phyloP scores from a whole-genome alignment of 1,140 invertebrate species.

The Drosophila truncata region DNA sequence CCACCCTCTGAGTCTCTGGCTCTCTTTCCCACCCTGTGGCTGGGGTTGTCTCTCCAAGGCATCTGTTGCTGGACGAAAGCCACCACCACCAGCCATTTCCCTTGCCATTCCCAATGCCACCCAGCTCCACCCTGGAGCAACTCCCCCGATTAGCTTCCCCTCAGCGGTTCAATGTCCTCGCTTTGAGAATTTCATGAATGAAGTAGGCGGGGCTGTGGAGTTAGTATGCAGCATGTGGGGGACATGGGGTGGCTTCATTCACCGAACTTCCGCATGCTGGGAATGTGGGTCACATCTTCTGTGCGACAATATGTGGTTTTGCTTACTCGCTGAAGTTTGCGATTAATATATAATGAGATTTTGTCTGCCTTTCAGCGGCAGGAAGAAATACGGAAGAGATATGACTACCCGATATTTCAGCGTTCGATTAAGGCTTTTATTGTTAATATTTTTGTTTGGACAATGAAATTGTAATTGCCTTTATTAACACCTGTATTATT shows the following conservation, averaged over 20 bases:
- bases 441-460: background rate
- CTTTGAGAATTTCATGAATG: slow-evolving; percentile 72
- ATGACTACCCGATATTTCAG: background rate
- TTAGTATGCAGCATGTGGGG: slow-evolving; percentile 4
- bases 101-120: background rate
- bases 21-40: slow-evolving; percentile 8
- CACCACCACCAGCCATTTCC: background rate
- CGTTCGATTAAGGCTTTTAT: background rate
- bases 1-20: slow-evolving; percentile 2
- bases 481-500: no score
- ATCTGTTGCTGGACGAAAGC: slow-evolving; percentile 35
- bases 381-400: slow-evolving; percentile 25
- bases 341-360: slow-evolving; percentile 53
- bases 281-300: slow-evolving; percentile 65
- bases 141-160: slow-evolving; percentile 70
- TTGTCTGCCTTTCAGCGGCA: slow-evolving; percentile 34
- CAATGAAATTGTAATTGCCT: background rate
- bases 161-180: slow-evolving; percentile 74
- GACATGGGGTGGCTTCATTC: slow-evolving; percentile 48
- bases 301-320: slow-evolving; percentile 16
- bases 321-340: slow-evolving; percentile 4
- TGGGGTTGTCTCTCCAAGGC: slow-evolving; percentile 29
- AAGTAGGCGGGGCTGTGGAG: slow-evolving; percentile 33
- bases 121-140: slow-evolving; percentile 7
- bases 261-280: slow-evolving; percentile 64